Conservation (phyloP, 2,113 vertebrate species). For the Nothobranchius furzeri region DNA sequence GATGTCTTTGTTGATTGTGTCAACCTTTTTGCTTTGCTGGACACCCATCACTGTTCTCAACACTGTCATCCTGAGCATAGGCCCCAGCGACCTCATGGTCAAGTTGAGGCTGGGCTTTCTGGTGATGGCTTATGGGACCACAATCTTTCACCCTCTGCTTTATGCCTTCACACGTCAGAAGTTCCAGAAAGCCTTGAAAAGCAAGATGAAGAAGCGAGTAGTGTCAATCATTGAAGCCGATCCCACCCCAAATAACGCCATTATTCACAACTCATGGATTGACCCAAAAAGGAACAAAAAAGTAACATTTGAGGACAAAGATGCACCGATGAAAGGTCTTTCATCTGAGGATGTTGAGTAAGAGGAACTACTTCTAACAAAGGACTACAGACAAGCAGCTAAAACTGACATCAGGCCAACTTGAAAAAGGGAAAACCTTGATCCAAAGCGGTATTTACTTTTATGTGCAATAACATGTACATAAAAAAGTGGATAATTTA, state of each 20-base stretch:
- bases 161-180: constrained; percentile 98
- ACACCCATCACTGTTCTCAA: constrained; percentile 97
- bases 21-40: constrained; percentile 98
- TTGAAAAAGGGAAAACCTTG: constrained; percentile 70
- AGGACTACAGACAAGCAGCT: constrained; percentile 43
- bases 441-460: constrained; percentile 73
- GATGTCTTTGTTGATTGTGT: constrained; percentile 98
- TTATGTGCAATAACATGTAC: constrained; percentile 69
- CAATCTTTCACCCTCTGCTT: constrained; percentile 95
- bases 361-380: constrained; percentile 30
- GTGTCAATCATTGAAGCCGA: constrained; percentile 98
- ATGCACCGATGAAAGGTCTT: constrained; percentile 90
- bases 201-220: constrained; percentile 99
- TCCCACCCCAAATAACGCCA: constrained; percentile 91
- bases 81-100: constrained; percentile 92
- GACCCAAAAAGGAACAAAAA: constrained; percentile 97
- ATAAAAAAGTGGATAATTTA: constrained; percentile 72
- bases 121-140: constrained; percentile 99
- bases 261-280: constrained; percentile 99
- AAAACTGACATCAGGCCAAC: constrained; percentile 61
- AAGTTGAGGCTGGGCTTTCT: constrained; percentile 95
- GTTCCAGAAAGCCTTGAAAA: constrained; percentile 98
- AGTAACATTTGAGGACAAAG: constrained; percentile 90
- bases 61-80: constrained; percentile 92
- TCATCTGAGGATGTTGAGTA: constrained; percentile 83